Evolutionary conservation across 2,888 invertebrate genomes (phyloP).

Genomic region (Thelaira solivaga): DNA sequence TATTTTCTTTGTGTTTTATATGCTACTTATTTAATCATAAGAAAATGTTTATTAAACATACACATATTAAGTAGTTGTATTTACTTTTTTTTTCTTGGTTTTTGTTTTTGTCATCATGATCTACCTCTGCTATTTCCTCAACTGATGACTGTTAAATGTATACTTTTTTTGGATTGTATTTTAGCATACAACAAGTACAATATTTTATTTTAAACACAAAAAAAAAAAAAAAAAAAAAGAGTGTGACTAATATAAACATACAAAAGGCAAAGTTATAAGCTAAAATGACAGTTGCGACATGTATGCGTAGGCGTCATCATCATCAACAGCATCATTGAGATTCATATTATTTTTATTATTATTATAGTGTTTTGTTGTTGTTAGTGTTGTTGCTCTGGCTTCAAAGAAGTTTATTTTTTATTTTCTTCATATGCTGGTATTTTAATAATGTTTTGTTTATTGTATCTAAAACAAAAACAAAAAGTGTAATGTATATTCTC

Average conservation of each 20-base stretch:
- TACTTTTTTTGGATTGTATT: conserved; percentile 24
- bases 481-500: conserved; percentile 50
- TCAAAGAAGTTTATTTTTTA: conserved; percentile 52
- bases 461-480: conserved; percentile 8
- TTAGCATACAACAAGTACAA: conserved; percentile 35
- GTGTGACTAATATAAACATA: conserved; percentile 76
- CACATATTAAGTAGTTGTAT: background rate
- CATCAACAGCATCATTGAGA: conserved; percentile 63
- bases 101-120: conserved; percentile 56
- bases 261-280: conserved; percentile 73
- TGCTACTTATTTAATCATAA: conserved; percentile 49
- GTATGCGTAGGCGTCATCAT: conserved; percentile 72
- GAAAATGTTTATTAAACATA: background rate
- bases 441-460: conserved; percentile 43
- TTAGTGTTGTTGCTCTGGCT: conserved; percentile 17
- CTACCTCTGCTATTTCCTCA: conserved; percentile 38
- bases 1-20: conserved; percentile 36
- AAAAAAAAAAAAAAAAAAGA: conserved; percentile 20
- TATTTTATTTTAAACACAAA: background rate
- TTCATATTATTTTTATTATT: conserved; percentile 59
- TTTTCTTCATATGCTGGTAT: conserved; percentile 33
- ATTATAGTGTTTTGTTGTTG: conserved; percentile 6
- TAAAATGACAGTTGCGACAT: conserved; percentile 76
- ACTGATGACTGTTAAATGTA: conserved; percentile 27
- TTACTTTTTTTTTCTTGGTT: too few relatives aligned